Percentiles rank a stretch among this genome's conserved stretches.
phyloP scores from a whole-genome alignment of 2,113 vertebrate genomes.

The Sturnus vulgaris region DNA sequence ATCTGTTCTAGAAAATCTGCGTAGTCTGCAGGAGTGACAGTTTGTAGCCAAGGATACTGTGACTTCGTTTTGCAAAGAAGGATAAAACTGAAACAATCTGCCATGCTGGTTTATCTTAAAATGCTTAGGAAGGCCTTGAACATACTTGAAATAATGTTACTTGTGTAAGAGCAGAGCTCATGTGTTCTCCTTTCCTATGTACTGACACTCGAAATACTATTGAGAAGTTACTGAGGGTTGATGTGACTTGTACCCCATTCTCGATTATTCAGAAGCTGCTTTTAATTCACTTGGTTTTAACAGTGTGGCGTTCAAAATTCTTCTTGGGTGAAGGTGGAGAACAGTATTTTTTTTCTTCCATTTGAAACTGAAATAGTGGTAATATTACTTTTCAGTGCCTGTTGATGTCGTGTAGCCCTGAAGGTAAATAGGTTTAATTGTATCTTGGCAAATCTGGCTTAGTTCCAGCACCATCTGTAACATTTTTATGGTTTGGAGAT shows the following conservation, averaged over 20 bases:
- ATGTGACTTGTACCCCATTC: background rate
- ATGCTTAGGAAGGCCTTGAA: slow-evolving; percentile 12
- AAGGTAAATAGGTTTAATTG: background rate
- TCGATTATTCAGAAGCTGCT: background rate
- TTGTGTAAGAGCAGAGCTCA: background rate
- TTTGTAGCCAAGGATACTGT: slow-evolving; percentile 10
- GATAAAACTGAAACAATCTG: background rate
- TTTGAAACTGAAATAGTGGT: background rate
- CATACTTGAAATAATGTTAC: background rate
- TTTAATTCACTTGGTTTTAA: background rate
- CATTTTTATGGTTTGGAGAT: background rate
- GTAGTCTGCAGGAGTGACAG: background rate
- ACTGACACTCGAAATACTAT: background rate
- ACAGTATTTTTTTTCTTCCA: background rate
- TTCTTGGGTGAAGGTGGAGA: background rate
- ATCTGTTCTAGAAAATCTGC: slow-evolving; percentile 36
- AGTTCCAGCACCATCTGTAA: background rate
- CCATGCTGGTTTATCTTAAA: background rate
- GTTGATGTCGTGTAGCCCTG: background rate
- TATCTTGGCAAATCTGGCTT: background rate
- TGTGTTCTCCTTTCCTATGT: slow-evolving; percentile 3
- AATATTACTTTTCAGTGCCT: background rate
- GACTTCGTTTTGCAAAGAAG: slow-evolving; percentile 14
- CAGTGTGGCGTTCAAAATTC: background rate
- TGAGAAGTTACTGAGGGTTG: background rate